Conservation (phyloP, 2,888 invertebrate genomes). For the Stratiomys singularior region DNA sequence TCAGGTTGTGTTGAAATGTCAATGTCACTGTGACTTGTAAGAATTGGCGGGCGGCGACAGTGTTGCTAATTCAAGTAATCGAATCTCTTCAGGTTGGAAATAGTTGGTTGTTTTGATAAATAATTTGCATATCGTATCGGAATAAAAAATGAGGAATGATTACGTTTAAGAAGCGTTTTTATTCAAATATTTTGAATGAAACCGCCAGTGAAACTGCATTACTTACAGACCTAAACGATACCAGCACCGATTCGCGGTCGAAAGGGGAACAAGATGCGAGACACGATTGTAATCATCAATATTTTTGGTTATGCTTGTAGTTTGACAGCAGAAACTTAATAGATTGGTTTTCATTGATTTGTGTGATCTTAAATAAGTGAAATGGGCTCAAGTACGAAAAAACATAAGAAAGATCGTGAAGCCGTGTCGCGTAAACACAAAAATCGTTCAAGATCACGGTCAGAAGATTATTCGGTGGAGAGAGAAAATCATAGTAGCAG, state of each 20-base stretch:
- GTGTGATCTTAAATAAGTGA: background rate
- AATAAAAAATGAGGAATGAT: no score
- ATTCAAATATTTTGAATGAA: background rate
- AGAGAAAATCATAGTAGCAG: background rate
- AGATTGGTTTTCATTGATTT: background rate
- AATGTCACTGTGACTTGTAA: slow-evolving; percentile 6
- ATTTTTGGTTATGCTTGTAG: background rate
- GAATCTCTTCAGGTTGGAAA: background rate
- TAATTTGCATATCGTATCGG: no score
- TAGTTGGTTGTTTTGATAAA: no score
- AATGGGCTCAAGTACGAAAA: slow-evolving; percentile 65
- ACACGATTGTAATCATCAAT: background rate
- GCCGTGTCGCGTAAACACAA: slow-evolving; percentile 59
- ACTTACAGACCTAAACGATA: background rate
- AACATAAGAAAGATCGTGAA: slow-evolving; percentile 62
- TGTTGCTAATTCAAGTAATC: no score
- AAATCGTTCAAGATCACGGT: slow-evolving; percentile 57
- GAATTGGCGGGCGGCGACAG: background rate
- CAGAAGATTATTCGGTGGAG: slow-evolving; percentile 51
- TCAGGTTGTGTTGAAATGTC: background rate
- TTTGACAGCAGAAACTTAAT: background rate
- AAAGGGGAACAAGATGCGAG: no score
- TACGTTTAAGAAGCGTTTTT: no score
- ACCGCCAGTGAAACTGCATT: background rate
- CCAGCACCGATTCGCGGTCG: background rate